These are phyloP conservation scores for Ageneiosus marmoratus DNA, from an alignment of 2,113 vertebrate species.

Conservation along the genomic window DNA sequence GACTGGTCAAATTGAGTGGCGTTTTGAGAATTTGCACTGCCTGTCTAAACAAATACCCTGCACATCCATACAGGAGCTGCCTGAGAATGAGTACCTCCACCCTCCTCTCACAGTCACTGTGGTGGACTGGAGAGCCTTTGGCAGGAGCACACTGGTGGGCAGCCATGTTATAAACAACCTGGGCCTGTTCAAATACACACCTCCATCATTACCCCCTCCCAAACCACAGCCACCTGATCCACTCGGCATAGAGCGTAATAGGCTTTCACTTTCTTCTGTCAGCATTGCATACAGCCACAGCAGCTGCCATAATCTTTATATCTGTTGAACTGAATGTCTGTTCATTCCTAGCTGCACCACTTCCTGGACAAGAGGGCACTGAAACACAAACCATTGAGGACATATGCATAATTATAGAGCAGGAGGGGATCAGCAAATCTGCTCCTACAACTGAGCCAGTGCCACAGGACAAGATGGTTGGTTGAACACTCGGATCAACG, in stretches of 20 bases:
- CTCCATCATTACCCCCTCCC: slow-evolving; percentile 52
- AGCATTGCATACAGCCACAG: background rate
- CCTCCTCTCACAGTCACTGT: slow-evolving; percentile 90
- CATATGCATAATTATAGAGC: slow-evolving; percentile 75
- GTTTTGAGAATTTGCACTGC: background rate
- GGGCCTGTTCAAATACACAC: slow-evolving; percentile 78
- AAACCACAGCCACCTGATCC: background rate
- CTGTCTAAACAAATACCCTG: background rate
- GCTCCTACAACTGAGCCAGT: slow-evolving; percentile 28
- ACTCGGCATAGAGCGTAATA: slow-evolving; percentile 56
- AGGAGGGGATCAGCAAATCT: slow-evolving; percentile 58
- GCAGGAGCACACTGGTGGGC: slow-evolving; percentile 93
- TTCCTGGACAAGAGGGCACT: slow-evolving; percentile 24
- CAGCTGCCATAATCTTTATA: no score
- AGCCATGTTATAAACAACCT: slow-evolving; percentile 90
- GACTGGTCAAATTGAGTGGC: background rate
- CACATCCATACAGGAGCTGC: slow-evolving; percentile 79
- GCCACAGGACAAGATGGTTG: slow-evolving; percentile 67
- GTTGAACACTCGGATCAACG: background rate
- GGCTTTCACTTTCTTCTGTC: background rate
- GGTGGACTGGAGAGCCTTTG: slow-evolving; percentile 95
- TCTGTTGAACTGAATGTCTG: background rate
- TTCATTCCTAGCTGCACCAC: slow-evolving; percentile 26
- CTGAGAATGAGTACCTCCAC: slow-evolving; percentile 89
- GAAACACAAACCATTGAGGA: slow-evolving; percentile 60